Base-by-base conservation (phyloP, 2,113 vertebrate genomes). In the Phalacrocorax pelagicus region DNA sequence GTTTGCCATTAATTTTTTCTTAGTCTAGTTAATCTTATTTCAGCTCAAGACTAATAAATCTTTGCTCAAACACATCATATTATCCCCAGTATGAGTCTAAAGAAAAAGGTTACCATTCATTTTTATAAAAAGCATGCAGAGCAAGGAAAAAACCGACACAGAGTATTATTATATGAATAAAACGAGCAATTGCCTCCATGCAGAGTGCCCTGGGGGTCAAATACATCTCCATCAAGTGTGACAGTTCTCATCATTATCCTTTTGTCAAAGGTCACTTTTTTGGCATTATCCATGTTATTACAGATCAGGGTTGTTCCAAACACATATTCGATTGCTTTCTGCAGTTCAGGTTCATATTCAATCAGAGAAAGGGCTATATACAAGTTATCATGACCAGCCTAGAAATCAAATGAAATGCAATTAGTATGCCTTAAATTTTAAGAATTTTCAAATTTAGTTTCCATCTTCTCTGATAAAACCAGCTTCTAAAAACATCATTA, bases 311-410 rank as follows among this genome's bases (percentile, higher is more conserved):
- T 98, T 87, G 98, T 98, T 70, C 99, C 99, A 92, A 99, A 99
- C 42, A 99, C 99, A 85, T 99, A 99, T 96, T 99, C 99, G 99
- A 99, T 99, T 86, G 99, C 99, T 97, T 99, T 99, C n/a, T 98
- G 98, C 80, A 99, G 94, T 93, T 99, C 99, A 23, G 97, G 73
- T 26, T 99, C 98, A 21, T 99, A 99, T 6, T 83, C 98, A 89
- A 99, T 98, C 73, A 99, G 93, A 17, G 97, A 98, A 97, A 99
- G 97, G 84, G 99, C 99, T 29, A 99, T 95, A 97, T 99, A 86
- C n/a, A 98, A 98, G 18, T 99, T 99, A 82, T 89, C 78, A 44
- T 12, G 67, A 51, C 99, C 99, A 72, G 98, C 99, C 99, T 99
- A 92, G 24, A 85, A 94, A 92, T 57, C 16, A 93, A 92, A 92